These are phyloP conservation scores for Clarias laeviceps DNA, from an alignment of 2,797 vertebrate genomes.

Conservation along the genomic window DNA sequence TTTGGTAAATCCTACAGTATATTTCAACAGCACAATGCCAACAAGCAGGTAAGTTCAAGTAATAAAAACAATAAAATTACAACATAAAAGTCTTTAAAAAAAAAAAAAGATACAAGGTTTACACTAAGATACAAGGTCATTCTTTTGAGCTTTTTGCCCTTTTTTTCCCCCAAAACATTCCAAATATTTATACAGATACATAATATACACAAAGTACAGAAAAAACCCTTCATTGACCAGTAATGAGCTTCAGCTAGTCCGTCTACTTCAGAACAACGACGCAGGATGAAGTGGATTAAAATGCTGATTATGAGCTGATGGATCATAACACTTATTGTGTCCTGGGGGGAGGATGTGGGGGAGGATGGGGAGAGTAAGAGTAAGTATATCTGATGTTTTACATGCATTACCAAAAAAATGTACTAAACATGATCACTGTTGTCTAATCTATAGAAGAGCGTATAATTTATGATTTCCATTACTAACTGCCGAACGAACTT, in stretches of 20 bases:
- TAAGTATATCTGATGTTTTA: background rate
- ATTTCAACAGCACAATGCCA: conserved; percentile 63
- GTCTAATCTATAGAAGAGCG: conserved; percentile 37
- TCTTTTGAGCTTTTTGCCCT: background rate
- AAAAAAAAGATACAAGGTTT: conserved; percentile 53
- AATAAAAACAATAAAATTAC: conserved; percentile 63
- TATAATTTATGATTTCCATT: conserved; percentile 3
- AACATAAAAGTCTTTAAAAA: conserved; percentile 62
- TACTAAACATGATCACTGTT: conserved; percentile 16
- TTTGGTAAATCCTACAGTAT: conserved; percentile 56
- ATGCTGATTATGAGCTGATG: conserved; percentile 16
- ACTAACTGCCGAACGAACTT: conserved; percentile 42
- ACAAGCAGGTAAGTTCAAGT: conserved; percentile 54
- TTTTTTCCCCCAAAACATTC: conserved; percentile 8
- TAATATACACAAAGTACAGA: conserved; percentile 43
- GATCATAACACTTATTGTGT: conserved; percentile 16
- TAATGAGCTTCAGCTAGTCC: conserved; percentile 19
- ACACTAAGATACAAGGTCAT: conserved; percentile 32
- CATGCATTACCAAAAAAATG: conserved; percentile 23
- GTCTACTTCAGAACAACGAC: conserved; percentile 17
- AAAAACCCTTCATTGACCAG: conserved; percentile 34
- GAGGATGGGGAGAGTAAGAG: background rate
- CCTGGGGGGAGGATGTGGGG: background rate
- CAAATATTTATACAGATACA: conserved; percentile 48
- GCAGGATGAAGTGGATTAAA: background rate